Percentiles rank a stretch among this genome's conserved stretches.
phyloP scores from a whole-genome alignment of 2,113 vertebrate genomes.

The Ceratotherium simum region DNA sequence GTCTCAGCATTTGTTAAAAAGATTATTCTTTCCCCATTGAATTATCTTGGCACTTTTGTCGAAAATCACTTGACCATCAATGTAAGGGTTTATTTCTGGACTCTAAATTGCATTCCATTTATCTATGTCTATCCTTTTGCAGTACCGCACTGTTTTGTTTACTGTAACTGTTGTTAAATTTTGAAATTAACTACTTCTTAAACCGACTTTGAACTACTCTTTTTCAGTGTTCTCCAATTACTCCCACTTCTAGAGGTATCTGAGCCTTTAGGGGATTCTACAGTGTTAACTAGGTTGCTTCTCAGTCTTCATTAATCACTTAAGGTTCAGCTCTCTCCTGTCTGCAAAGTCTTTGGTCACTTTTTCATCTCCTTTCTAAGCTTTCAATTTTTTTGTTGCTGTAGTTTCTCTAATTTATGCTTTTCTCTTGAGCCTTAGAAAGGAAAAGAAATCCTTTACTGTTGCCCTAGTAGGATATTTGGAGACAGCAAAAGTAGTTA shows the following conservation, averaged over 20 bases:
- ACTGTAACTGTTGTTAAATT: neutral
- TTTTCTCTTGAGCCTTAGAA: slow-evolving; percentile 24
- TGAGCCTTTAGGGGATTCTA: neutral
- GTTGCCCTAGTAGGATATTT: neutral
- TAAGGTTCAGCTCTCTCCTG: neutral
- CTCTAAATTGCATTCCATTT: neutral
- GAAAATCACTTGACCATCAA: neutral
- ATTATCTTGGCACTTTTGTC: neutral
- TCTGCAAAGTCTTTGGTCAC: neutral
- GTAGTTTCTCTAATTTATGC: neutral
- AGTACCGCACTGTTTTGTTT: neutral
- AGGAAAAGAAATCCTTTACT: neutral
- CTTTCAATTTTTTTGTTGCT: neutral
- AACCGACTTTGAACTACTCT: neutral
- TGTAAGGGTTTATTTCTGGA: neutral
- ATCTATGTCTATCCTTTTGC: neutral
- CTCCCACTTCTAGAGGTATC: neutral
- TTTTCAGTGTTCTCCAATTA: neutral
- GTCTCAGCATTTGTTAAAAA: neutral
- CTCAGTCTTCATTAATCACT: neutral
- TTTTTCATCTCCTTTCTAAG: neutral
- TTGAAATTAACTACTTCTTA: slow-evolving; percentile 1
- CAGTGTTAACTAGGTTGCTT: neutral
- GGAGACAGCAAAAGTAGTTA: slow-evolving; percentile 1
- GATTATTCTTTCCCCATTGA: neutral